These are phyloP conservation scores for Hassar affinis DNA, from an alignment of 2,113 vertebrate species.

Conservation along the genomic window DNA sequence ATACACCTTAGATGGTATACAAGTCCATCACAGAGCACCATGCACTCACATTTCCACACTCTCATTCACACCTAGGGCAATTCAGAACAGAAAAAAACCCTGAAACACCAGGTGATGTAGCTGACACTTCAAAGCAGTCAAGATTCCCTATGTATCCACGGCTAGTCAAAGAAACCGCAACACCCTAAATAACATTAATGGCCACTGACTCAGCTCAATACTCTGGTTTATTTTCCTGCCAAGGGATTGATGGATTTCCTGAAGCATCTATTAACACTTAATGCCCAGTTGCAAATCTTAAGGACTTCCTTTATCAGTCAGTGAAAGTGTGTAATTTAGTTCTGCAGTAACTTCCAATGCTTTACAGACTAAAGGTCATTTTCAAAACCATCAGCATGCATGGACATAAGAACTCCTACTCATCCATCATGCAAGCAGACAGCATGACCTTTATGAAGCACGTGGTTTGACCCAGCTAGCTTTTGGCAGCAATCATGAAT, in stretches of 20 bases:
- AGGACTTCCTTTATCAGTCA: constrained; percentile 43
- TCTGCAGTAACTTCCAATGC: constrained; percentile 16
- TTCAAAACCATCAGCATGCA: constrained; percentile 7
- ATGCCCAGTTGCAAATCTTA: constrained; percentile 40
- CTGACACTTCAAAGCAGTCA: constrained; percentile 4
- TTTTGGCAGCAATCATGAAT: constrained; percentile 20
- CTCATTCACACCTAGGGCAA: not conserved
- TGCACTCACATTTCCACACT: not conserved
- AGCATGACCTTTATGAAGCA: not conserved
- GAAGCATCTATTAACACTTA: constrained; percentile 50
- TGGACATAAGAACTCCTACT: constrained; percentile 9
- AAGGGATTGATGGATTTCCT: constrained; percentile 51
- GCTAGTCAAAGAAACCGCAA: constrained; percentile 55
- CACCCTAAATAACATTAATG: constrained; percentile 61
- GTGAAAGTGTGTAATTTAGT: constrained; percentile 30
- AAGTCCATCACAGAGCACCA: not conserved
- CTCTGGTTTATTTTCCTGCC: constrained; percentile 50
- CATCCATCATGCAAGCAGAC: not conserved
- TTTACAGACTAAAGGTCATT: constrained; percentile 25
- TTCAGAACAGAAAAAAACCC: not conserved
- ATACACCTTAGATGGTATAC: constrained; percentile 50
- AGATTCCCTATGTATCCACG: constrained; percentile 19
- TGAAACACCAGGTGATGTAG: not conserved
- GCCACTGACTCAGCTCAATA: constrained; percentile 53
- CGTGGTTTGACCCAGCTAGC: not conserved